Conservation (phyloP, 1,140 invertebrate species). For the Bombus confusus region DNA sequence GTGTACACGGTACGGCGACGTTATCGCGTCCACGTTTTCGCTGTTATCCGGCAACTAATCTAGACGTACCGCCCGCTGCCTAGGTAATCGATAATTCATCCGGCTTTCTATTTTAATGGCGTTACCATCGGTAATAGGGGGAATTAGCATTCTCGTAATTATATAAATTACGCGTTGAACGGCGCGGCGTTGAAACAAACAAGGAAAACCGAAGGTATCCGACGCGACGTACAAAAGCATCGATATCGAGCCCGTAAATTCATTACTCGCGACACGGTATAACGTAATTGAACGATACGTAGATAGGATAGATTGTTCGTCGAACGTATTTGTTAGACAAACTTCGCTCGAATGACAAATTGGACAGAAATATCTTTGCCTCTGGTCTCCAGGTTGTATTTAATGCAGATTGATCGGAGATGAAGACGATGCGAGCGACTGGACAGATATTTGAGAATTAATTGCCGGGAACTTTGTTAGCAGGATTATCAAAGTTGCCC, state of each 20-base stretch:
- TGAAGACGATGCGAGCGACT: not conserved
- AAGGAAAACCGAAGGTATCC: not conserved
- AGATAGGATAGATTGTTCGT: not conserved
- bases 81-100: constrained; percentile 21
- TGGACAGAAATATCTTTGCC: too few relatives aligned
- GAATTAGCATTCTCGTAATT: constrained; percentile 28
- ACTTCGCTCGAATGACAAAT: not conserved
- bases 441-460: not conserved
- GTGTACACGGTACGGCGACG: not conserved
- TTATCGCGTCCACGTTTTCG: not conserved
- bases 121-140: not conserved
- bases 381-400: not conserved
- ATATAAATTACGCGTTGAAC: constrained; percentile 29
- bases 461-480: not conserved
- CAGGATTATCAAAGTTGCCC: not conserved
- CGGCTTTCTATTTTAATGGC: constrained; percentile 18
- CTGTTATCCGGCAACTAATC: constrained; percentile 16
- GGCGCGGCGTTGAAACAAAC: not conserved
- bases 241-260: not conserved
- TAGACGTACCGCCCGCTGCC: not conserved
- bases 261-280: not conserved
- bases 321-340: not conserved
- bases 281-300: constrained; percentile 1
- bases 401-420: not conserved
- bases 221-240: not conserved